Conservation (phyloP, 2,888 invertebrate species). For the Parnassius orleans region DNA sequence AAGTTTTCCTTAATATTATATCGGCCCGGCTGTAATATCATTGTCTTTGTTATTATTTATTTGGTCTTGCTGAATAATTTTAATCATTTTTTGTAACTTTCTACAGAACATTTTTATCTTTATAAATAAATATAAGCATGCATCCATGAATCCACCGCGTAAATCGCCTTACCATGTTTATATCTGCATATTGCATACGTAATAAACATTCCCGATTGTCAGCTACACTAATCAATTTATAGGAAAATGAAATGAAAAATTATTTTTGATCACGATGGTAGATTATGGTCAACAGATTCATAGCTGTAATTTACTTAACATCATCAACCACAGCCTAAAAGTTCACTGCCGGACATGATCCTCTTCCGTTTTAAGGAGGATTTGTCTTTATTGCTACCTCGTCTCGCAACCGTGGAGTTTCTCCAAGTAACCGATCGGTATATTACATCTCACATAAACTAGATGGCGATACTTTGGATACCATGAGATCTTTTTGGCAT, state of each 20-base stretch:
- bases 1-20: slow-evolving; percentile 62
- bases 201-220: slow-evolving; percentile 12
- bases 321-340: no score
- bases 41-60: slow-evolving; percentile 16
- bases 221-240: slow-evolving; percentile 29
- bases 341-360: no score
- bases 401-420: no score
- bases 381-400: no score
- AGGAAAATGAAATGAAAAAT: slow-evolving; percentile 33
- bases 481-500: no score
- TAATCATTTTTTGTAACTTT: background rate
- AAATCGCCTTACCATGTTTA: slow-evolving; percentile 5
- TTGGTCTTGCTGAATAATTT: slow-evolving; percentile 2
- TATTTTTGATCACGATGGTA: slow-evolving; percentile 26
- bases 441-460: no score
- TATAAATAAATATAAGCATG: no score
- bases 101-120: background rate
- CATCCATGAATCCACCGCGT: background rate
- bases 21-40: slow-evolving; percentile 37
- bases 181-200: slow-evolving; percentile 1
- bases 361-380: no score
- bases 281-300: slow-evolving; percentile 3
- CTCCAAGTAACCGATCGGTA: no score
- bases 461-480: no score
- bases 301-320: background rate